Base-by-base conservation (phyloP, 2,797 vertebrate genomes). In the Antennarius maculatus region DNA sequence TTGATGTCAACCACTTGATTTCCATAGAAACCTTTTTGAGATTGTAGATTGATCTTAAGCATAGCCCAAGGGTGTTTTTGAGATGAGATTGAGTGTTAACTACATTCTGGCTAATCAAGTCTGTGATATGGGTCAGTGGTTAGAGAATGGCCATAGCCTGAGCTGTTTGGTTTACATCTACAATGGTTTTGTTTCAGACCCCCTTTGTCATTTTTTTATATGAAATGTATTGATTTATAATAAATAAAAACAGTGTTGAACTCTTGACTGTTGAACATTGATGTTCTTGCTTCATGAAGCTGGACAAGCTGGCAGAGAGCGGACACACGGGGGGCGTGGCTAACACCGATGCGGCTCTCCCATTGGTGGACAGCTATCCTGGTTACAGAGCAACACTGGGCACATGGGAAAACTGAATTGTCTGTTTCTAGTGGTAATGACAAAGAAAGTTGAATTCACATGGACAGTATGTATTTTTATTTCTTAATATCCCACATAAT, bases 221-320 rank as follows among this genome's bases (percentile, higher is more conserved):
- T 91, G 87, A 92, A 91, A 92, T 92, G 91, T 93, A 91, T 90
- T 92, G 88, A 89, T 95, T 95, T 94, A 90, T 93, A 94, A 92
- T 88, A 79, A 93, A 94, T 93, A 93, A 94, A 90, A 91, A 89
- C 89, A 88, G 89, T 88, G 91, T 93, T 93, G 85, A 88, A 86
- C 85, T 90, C 91, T 91, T 86, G 74, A 81, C 77, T 81, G 82
- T 82, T 84, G 75, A 81, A 69, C 61, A 65, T 65, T n/a, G 52
- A 82, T 59, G 57, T 69, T 45, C 15, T 49, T 41, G 18, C 17
- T 13, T 15, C 56, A 49, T 76, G 62, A 71, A 51, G 61, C 23
- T 13, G 51, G 39, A 39, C 60, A 54, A 46, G 75, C 49, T 49
- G 64, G 15, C 6, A 10, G 37, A 39, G 58, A 47, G 48, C 16